Percentiles rank a stretch among this genome's conserved stretches.
Evolutionary conservation across 2,888 invertebrate species (phyloP).

Genomic region (Nemoura dubitans): DNA sequence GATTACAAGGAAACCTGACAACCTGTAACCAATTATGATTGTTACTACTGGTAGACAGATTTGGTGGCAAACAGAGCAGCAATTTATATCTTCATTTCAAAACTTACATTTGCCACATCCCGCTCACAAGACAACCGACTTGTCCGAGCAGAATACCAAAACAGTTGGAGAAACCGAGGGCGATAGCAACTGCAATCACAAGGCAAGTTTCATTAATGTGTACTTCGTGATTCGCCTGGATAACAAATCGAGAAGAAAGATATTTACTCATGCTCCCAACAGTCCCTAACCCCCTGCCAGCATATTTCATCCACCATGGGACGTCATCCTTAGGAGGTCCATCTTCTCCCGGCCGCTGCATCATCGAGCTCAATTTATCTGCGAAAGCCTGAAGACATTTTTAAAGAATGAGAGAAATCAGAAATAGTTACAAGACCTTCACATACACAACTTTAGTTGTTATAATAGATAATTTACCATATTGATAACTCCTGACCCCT

Average conservation of each 20-base stretch:
- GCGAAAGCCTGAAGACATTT: conserved; percentile 71
- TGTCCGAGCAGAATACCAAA: conserved; percentile 70
- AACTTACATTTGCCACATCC: conserved; percentile 81
- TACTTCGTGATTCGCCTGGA: conserved; percentile 23
- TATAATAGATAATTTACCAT: conserved; percentile 36
- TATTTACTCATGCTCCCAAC: conserved; percentile 84
- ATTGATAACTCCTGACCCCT: conserved; percentile 26
- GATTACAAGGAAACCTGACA: conserved; percentile 87
- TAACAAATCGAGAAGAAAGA: conserved; percentile 51
- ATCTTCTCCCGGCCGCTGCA: conserved; percentile 80
- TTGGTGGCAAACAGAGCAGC: background rate
- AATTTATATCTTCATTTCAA: background rate
- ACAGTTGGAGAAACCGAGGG: conserved; percentile 82
- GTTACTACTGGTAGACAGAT: background rate
- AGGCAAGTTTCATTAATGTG: conserved; percentile 29
- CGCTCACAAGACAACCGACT: conserved; percentile 75
- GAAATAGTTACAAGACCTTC: background rate
- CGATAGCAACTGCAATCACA: conserved; percentile 78
- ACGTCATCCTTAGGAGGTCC: conserved; percentile 80
- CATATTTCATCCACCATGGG: conserved; percentile 91
- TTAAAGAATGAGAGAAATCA: conserved; percentile 30
- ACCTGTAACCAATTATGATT: conserved; percentile 53
- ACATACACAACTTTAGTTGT: background rate
- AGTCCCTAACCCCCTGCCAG: conserved; percentile 82
- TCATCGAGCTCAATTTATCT: conserved; percentile 80